Evolutionary conservation across 2,888 invertebrate species (phyloP), one percentile per base, ranked within the genome.

Genomic region (Eristalis intricaria): DNA sequence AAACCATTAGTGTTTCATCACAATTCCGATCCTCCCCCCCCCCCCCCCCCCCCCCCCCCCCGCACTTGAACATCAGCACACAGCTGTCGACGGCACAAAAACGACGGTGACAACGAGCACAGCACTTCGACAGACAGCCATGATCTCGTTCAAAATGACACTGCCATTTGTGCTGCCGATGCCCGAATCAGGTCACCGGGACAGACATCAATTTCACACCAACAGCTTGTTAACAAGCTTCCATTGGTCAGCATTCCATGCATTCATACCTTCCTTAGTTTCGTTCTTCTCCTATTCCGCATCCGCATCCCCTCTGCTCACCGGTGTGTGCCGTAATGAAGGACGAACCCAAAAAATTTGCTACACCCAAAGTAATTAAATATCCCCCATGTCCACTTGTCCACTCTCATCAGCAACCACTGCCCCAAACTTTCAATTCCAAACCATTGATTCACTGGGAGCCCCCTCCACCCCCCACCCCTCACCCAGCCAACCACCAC

Each of bases 401-500:
- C 26, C 26, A 26, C 23, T 60, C 23, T 26, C 60, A 29, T 29
- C 60, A 60, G 26, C 22, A 19, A 58, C 58, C 23, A 10, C 26
- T 56, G 32, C 0, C 43, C 35, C 10, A 43, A 43, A 74, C 32
- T 64, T 74, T 56, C 35, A 64, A 74, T 64, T 73, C 63, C 40
- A 50, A 63, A 22, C 56, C 63, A 56, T 63, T 64, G 74, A n/a
- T 32, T 74, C 50, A 26, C 10, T 43, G 50, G 32, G 32, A 35
- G n/a, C n/a, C n/a, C n/a, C n/a, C n/a, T n/a, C n/a, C n/a, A n/a
- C n/a, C n/a, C 10, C 43, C n/a, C 26, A 1, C 8, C 13, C 23
- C 60, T 0, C 5, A 4, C 19, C 7, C 19, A 11, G 4, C 4
- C 23, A 10, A 4, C 11, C 22, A 4, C 22, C 32, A 8, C 23